Conservation (phyloP, 2,113 vertebrate species). For the Euleptes europaea region DNA sequence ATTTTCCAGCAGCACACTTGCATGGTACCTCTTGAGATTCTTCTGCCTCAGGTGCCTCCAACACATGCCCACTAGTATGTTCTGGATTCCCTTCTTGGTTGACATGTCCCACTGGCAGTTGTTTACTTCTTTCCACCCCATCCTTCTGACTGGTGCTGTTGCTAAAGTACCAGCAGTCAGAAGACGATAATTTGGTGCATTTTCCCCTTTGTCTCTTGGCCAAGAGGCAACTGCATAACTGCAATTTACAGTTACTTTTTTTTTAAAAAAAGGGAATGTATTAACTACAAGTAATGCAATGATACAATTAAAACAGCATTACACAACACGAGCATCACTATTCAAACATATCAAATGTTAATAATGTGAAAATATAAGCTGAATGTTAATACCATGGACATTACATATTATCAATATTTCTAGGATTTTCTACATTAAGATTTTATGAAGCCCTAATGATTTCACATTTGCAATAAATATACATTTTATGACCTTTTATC, state of each 20-base stretch:
- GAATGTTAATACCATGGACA: slow-evolving; percentile 39
- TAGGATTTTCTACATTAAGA: slow-evolving; percentile 36
- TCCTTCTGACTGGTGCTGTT: not conserved
- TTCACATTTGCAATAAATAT: slow-evolving; percentile 13
- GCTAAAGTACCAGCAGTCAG: not conserved
- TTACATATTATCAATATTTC: slow-evolving; percentile 47
- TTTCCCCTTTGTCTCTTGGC: slow-evolving; percentile 14
- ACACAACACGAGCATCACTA: not conserved
- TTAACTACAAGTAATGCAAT: not conserved
- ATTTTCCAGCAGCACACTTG: not conserved
- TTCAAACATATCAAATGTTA: slow-evolving; percentile 39
- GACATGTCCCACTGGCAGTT: not conserved
- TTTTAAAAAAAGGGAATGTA: not conserved
- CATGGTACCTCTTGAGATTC: not conserved
- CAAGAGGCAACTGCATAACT: not conserved
- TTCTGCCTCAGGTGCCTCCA: not conserved
- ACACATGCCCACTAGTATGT: not conserved
- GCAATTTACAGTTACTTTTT: not conserved
- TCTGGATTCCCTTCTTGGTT: not conserved
- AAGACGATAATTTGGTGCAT: slow-evolving; percentile 2
- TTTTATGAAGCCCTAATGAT: slow-evolving; percentile 41
- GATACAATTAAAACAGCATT: slow-evolving; percentile 19
- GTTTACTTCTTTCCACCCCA: not conserved
- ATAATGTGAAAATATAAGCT: slow-evolving; percentile 37
- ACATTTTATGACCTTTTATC: slow-evolving; percentile 40